Percentiles rank a stretch among this genome's conserved stretches.
Evolutionary conservation across 2,113 vertebrate genomes (phyloP).

Genomic region (human (Homo sapiens)): GRCh38 chr1:63677501-63678000

Average conservation of each 20-base stretch:
- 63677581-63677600: background rate
- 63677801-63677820: background rate
- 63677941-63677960: fast-evolving
- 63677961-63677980: background rate
- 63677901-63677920: background rate
- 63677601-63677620: background rate
- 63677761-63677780: background rate
- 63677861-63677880: background rate
- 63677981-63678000: background rate
- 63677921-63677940: background rate
- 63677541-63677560: background rate
- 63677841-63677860: background rate
- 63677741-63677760: background rate
- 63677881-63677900: no score
- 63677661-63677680: background rate
- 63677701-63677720: background rate
- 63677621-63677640: background rate
- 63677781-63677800: no score
- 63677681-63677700: background rate
- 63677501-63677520: background rate
- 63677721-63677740: background rate
- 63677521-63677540: background rate
- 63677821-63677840: background rate
- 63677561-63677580: background rate
- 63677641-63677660: background rate